Conservation (phyloP, 2,797 vertebrate genomes). For the Caiman crocodilus region DNA sequence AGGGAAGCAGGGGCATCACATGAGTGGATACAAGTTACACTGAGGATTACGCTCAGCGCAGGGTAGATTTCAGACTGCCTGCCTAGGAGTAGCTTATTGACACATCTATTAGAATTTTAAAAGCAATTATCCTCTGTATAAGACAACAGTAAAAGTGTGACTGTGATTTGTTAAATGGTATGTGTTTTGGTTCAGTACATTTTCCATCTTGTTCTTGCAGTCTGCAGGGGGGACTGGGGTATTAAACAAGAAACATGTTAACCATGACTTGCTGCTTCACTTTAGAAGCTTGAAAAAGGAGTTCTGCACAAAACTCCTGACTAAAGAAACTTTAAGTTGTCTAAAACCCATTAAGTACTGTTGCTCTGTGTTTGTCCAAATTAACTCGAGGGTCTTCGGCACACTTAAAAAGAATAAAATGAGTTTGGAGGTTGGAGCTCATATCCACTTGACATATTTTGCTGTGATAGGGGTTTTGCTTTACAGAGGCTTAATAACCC, state of each 20-base stretch:
- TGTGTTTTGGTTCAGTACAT: background rate
- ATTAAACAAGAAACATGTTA: background rate
- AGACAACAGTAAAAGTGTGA: background rate
- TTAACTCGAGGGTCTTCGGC: constrained; percentile 1
- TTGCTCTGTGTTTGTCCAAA: constrained; percentile 30
- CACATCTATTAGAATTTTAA: background rate
- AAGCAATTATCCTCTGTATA: background rate
- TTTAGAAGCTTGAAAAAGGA: background rate
- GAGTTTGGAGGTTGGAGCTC: constrained; percentile 19
- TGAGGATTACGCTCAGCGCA: background rate
- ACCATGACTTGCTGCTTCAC: background rate
- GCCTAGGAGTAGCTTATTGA: background rate
- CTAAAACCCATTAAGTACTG: background rate
- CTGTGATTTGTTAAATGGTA: background rate
- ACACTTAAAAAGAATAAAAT: constrained; percentile 32
- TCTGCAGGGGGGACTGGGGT: fast-evolving
- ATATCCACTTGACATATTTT: constrained; percentile 35
- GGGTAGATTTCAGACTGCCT: no score
- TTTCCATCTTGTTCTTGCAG: background rate
- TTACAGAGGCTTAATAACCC: constrained; percentile 55
- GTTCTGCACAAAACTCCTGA: background rate
- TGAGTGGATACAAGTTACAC: background rate
- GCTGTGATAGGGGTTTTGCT: constrained; percentile 22
- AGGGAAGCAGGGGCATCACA: fast-evolving
- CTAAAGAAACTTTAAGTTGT: background rate